phyloP scores from a whole-genome alignment of 2,113 vertebrate genomes.

The Loxodonta africana region DNA sequence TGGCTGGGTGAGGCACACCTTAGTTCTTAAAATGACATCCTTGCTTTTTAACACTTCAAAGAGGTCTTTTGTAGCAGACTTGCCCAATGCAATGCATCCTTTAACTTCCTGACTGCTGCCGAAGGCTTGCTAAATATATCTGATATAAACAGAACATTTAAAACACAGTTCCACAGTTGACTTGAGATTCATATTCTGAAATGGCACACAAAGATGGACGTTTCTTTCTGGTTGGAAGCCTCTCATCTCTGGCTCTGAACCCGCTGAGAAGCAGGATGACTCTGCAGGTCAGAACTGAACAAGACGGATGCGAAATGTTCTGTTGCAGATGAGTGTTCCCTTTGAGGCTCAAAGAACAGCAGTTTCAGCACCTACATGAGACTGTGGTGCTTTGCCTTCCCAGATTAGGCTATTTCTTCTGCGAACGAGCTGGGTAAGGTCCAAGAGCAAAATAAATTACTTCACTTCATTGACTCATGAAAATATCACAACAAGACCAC shows the following conservation, averaged over 20 bases:
- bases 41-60: too few relatives aligned
- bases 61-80: too few relatives aligned
- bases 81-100: too few relatives aligned
- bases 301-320: conserved; percentile 78
- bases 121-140: conserved; percentile 11
- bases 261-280: conserved; percentile 76
- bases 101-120: background rate
- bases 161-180: background rate
- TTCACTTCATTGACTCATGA: conserved; percentile 66
- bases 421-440: conserved; percentile 47
- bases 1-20: too few relatives aligned
- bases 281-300: conserved; percentile 70
- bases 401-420: conserved; percentile 54
- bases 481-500: background rate
- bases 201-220: background rate
- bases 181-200: background rate
- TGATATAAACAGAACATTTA: background rate
- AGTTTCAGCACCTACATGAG: background rate
- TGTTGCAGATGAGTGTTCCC: conserved; percentile 78
- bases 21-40: too few relatives aligned
- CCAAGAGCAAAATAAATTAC: conserved; percentile 68
- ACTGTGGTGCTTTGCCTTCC: conserved; percentile 48
- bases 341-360: conserved; percentile 55
- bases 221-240: conserved; percentile 42
- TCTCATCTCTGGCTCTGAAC: conserved; percentile 62